Conservation (phyloP, 1,140 invertebrate species). For the Drosophila obscura region DNA sequence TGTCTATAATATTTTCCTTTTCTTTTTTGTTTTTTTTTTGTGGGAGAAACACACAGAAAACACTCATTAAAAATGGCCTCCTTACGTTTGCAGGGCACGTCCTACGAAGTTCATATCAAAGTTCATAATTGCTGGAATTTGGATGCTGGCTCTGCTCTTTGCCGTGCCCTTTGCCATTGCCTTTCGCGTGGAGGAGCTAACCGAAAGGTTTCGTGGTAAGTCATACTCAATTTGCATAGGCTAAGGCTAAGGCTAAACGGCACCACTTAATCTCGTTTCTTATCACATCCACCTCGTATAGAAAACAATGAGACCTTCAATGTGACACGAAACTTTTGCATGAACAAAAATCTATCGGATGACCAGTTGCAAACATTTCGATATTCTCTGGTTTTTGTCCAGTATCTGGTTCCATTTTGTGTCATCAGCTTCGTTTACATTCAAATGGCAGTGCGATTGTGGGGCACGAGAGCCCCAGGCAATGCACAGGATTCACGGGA, state of each 20-base stretch:
- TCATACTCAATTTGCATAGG: conserved; percentile 13
- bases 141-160: conserved; percentile 86
- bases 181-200: conserved; percentile 85
- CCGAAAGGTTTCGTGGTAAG: conserved; percentile 75
- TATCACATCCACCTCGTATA: conserved; percentile 12
- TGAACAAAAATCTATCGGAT: conserved; percentile 85
- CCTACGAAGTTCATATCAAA: conserved; percentile 89
- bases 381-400: conserved; percentile 85
- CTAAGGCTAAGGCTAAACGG: background rate
- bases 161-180: conserved; percentile 89
- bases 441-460: conserved; percentile 90
- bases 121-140: conserved; percentile 88
- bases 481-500: conserved; percentile 90
- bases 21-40: too few relatives aligned
- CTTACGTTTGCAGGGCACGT: conserved; percentile 85
- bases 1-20: conserved; percentile 7
- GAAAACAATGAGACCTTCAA: conserved; percentile 70
- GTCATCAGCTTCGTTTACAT: conserved; percentile 92
- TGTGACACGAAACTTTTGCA: conserved; percentile 86
- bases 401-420: conserved; percentile 91
- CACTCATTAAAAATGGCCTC: conserved; percentile 19
- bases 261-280: background rate
- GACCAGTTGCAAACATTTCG: conserved; percentile 86
- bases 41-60: too few relatives aligned
- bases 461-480: conserved; percentile 90